A percentile compares a stretch with the other conserved stretches of the same genome.
Evolutionary conservation across 2,888 invertebrate genomes (phyloP).

Genomic region (Limnephilus marmoratus): DNA sequence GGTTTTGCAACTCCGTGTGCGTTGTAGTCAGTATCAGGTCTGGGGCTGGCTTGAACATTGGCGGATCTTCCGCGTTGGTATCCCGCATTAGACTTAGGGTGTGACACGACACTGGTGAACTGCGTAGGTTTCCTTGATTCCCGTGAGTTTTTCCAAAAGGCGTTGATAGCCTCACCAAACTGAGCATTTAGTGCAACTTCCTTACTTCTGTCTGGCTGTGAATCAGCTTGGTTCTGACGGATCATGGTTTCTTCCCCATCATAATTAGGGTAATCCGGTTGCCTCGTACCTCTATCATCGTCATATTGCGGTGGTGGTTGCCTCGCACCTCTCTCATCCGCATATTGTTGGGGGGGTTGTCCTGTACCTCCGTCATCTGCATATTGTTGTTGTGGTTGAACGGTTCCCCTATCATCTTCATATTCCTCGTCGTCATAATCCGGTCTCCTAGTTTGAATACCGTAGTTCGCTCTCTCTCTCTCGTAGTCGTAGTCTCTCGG

Average conservation of each 20-base stretch:
- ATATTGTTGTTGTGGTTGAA: conserved; percentile 50
- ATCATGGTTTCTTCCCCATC: conserved; percentile 59
- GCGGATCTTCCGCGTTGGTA: conserved; percentile 56
- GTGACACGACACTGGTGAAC: conserved; percentile 53
- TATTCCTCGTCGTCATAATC: conserved; percentile 55
- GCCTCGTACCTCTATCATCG: conserved; percentile 48
- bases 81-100: conserved; percentile 48
- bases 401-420: conserved; percentile 39
- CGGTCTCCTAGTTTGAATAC: conserved; percentile 44
- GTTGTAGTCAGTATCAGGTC: conserved; percentile 32
- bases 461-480: conserved; percentile 66
- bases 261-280: conserved; percentile 59
- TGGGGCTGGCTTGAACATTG: conserved; percentile 45
- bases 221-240: conserved; percentile 62
- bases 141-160: conserved; percentile 70
- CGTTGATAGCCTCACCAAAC: conserved; percentile 73
- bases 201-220: conserved; percentile 63
- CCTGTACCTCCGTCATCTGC: conserved; percentile 26
- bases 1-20: not conserved
- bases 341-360: conserved; percentile 1
- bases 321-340: conserved; percentile 47
- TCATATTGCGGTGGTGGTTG: conserved; percentile 21
- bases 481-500: conserved; percentile 71
- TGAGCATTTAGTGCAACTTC: conserved; percentile 66
- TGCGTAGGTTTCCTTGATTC: conserved; percentile 31